Conservation (phyloP, 2,888 invertebrate genomes). For the Acanthococcus lagerstroemiae region DNA sequence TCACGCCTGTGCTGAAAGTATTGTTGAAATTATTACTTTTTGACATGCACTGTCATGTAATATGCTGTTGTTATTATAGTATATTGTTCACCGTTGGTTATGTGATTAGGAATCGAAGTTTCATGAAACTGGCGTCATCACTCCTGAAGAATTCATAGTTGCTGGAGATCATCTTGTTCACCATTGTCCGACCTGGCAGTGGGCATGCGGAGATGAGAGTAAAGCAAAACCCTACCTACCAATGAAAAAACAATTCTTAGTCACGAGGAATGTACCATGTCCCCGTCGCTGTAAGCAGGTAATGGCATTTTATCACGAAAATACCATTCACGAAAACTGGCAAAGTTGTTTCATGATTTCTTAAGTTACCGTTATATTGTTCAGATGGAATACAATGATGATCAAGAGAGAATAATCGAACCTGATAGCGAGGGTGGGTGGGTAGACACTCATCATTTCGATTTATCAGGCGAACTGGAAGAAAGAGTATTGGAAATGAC, state of each 20-base stretch:
- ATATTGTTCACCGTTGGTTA: too few relatives aligned
- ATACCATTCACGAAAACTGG: background rate
- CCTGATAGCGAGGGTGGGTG: constrained; percentile 82
- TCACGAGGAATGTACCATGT: constrained; percentile 95
- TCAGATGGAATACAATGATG: constrained; percentile 82
- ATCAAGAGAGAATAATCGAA: constrained; percentile 85
- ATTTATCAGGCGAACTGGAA: constrained; percentile 53
- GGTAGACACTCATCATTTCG: constrained; percentile 96
- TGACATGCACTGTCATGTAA: background rate
- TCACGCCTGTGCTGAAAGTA: constrained; percentile 93
- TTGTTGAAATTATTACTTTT: background rate
- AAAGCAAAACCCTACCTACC: constrained; percentile 84
- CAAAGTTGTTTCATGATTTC: constrained; percentile 34
- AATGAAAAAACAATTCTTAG: constrained; percentile 88
- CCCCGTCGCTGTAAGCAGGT: constrained; percentile 87
- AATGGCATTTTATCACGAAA: constrained; percentile 20
- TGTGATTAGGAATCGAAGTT: constrained; percentile 92
- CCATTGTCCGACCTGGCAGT: constrained; percentile 99
- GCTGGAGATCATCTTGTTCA: constrained; percentile 98
- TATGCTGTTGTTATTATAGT: background rate
- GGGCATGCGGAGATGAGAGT: constrained; percentile 87
- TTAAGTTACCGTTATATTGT: constrained; percentile 38
- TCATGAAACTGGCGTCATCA: constrained; percentile 91
- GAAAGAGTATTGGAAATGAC: constrained; percentile 79
- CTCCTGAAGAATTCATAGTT: constrained; percentile 98